Base-by-base conservation (phyloP, 2,113 vertebrate genomes). In the Isurus oxyrinchus region DNA sequence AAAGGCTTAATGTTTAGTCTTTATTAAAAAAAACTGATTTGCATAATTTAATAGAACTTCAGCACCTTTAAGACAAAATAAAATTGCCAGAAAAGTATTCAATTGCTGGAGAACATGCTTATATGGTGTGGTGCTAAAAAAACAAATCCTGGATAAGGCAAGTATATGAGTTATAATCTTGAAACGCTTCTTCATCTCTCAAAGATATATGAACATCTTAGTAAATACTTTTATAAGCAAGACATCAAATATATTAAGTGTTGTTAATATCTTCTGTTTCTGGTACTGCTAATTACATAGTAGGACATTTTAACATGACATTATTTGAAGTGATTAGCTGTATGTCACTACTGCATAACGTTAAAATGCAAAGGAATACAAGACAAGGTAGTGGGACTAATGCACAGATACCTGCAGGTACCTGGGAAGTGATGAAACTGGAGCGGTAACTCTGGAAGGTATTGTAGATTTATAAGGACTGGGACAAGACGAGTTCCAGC, bases 211-310 rank as follows among this genome's bases (percentile, higher is more conserved):
- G 66, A 95, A 95, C 94, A 95, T 95, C 94, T 95, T 95, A 95
- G 66, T 95, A 72, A 95, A 95, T 95, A 95, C 66, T 95, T 95
- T 95, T 49, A 72, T 95, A 95, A 72, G 94, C 94, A 55, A 95
- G 94, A 55, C 94, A 95, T 95, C 94, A 95, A 95, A 95, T 95
- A 95, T 95, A 95, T 95, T 95, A 95, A 95, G 94, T 95, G 94
- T 95, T 95, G 94, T 95, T 95, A 95, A 95, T 95, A 95, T 95
- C 44, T 95, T 95, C 94, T 95, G 66, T 72, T 95, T 95, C 94
- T 95, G 67, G 44, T 76, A 76, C 67, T 95, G 94, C 44, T 53
- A 95, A 95, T 76, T 76, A 95, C 67, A 95, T 72, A 72, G 67
- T 72, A 95, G 94, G 94, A 72, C 94, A 95, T 55, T 95, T 95